Percentiles rank a stretch among this genome's conserved stretches.
Evolutionary conservation across 2,113 vertebrate genomes (phyloP).

Genomic region (Sander vitreus): DNA sequence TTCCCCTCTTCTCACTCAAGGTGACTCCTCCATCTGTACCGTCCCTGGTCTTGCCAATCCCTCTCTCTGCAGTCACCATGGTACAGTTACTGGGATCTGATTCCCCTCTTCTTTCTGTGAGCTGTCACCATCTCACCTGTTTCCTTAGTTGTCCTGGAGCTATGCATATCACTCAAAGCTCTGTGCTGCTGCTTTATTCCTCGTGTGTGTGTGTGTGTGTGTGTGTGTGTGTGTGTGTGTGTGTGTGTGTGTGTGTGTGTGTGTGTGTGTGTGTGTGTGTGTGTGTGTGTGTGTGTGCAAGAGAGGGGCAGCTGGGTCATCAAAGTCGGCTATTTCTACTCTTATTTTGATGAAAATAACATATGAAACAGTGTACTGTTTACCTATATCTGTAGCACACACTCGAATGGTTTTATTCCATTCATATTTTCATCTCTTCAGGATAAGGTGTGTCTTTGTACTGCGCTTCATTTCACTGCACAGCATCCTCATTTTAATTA

Average conservation of each 20-base stretch:
- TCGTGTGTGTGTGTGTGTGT: background rate
- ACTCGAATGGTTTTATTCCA: background rate
- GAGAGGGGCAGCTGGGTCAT: conserved; percentile 22
- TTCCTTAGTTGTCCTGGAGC: conserved; percentile 30
- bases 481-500: conserved; percentile 71
- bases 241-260: background rate
- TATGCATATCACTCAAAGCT: conserved; percentile 40
- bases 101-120: conserved; percentile 27
- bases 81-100: conserved; percentile 43
- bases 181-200: conserved; percentile 19
- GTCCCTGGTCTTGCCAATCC: conserved; percentile 66
- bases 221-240: background rate
- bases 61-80: conserved; percentile 55
- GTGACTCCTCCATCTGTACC: conserved; percentile 82
- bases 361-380: conserved; percentile 7
- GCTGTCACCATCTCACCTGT: conserved; percentile 46
- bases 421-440: conserved; percentile 25
- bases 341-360: background rate
- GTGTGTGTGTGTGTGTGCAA: background rate
- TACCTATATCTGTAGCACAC: conserved; percentile 2
- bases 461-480: conserved; percentile 53
- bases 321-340: conserved; percentile 22
- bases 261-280: background rate
- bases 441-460: conserved; percentile 15
- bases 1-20: conserved; percentile 65